Conservation (phyloP, 1,140 invertebrate species). For the Drosophila bifasciata region DNA sequence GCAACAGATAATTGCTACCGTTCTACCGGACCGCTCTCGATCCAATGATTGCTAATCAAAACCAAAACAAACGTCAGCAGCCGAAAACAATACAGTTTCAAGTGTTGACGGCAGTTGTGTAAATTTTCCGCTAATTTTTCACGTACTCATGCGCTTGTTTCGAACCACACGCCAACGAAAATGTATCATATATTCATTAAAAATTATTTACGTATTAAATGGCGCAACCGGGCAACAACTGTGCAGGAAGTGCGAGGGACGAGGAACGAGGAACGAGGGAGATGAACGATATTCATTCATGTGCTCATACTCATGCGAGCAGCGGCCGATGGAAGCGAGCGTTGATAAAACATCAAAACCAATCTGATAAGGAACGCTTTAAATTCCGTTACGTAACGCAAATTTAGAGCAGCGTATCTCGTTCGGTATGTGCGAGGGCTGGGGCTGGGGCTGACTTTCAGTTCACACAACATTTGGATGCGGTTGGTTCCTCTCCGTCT, state of each 20-base stretch:
- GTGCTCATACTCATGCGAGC: conserved; percentile 18
- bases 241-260: not conserved
- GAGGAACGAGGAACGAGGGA: conserved; percentile 2
- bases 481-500: conserved; percentile 5
- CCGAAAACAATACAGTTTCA: conserved; percentile 47
- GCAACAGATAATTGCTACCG: conserved; percentile 19
- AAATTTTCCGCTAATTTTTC: conserved; percentile 74
- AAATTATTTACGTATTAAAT: conserved; percentile 75
- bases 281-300: conserved; percentile 21
- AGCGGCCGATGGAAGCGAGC: conserved; percentile 33
- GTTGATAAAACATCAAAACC: conserved; percentile 79
- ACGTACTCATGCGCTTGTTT: conserved; percentile 61
- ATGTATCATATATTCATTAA: conserved; percentile 79
- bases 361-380: conserved; percentile 83
- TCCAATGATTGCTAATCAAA: not conserved
- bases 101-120: conserved; percentile 59
- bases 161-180: conserved; percentile 42
- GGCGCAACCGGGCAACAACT: conserved; percentile 36
- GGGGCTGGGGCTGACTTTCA: conserved; percentile 17
- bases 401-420: conserved; percentile 77
- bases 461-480: conserved; percentile 12
- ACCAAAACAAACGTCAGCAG: conserved; percentile 15
- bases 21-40: too few relatives aligned
- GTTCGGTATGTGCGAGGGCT: conserved; percentile 19
- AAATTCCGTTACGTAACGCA: conserved; percentile 83